phyloP scores from a whole-genome alignment of 2,888 invertebrate genomes.

The Phoenoteleia sp. region DNA sequence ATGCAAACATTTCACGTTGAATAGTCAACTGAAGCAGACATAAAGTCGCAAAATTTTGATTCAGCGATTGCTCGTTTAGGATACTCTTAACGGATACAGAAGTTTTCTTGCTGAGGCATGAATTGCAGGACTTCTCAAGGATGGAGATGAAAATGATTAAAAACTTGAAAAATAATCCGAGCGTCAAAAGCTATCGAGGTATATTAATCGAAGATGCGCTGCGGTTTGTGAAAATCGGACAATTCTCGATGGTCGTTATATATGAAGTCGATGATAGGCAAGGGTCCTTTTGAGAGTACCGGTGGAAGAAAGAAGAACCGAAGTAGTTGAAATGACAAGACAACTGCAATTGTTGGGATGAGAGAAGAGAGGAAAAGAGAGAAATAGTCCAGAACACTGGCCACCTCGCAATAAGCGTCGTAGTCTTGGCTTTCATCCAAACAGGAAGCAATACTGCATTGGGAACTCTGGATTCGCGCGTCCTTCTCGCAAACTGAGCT shows the following conservation, averaged over 20 bases:
- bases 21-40: no score
- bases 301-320: constrained; percentile 23
- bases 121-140: no score
- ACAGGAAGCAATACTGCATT: constrained; percentile 82
- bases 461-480: constrained; percentile 71
- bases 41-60: no score
- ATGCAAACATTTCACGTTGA: no score
- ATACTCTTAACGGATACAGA: no score
- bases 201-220: constrained; percentile 77
- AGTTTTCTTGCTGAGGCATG: no score
- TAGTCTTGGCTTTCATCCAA: constrained; percentile 83
- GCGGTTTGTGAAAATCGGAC: constrained; percentile 74
- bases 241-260: constrained; percentile 48
- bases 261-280: constrained; percentile 35
- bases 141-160: neutral
- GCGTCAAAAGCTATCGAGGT: constrained; percentile 66
- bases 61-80: no score
- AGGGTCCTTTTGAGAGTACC: constrained; percentile 31
- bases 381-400: constrained; percentile 50
- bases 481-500: constrained; percentile 71
- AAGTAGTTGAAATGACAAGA: constrained; percentile 60
- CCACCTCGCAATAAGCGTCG: constrained; percentile 80
- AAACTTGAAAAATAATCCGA: neutral
- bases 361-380: constrained; percentile 51
- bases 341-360: constrained; percentile 42